phyloP scores from a whole-genome alignment of 2,113 vertebrate species.

The Dendrocopos noguchii region DNA sequence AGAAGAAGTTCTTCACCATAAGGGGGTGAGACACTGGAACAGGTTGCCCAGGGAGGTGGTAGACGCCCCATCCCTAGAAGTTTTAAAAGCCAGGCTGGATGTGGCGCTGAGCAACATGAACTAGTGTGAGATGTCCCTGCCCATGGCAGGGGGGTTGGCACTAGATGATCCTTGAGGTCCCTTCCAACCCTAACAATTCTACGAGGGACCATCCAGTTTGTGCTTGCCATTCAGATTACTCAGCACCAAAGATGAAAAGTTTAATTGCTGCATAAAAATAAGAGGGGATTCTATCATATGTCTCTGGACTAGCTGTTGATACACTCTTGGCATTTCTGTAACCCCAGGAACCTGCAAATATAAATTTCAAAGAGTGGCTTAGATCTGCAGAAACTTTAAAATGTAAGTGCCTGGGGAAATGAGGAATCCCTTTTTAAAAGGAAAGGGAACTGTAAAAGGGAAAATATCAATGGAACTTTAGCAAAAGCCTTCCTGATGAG shows the following conservation, averaged over 20 bases:
- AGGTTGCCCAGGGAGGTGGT: too few species aligned
- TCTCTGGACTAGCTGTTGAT: slow-evolving; percentile 13
- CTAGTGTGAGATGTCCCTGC: too few species aligned
- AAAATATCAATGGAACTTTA: slow-evolving; percentile 23
- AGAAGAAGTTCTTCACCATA: too few species aligned
- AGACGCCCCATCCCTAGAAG: too few species aligned
- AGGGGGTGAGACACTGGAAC: too few species aligned
- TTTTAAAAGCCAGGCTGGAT: too few species aligned
- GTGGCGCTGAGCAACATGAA: too few species aligned
- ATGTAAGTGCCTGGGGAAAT: not conserved
- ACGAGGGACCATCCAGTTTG: not conserved
- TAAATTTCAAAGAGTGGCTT: slow-evolving; percentile 14
- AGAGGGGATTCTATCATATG: not conserved
- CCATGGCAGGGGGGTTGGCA: too few species aligned
- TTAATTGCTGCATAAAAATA: slow-evolving; percentile 35
- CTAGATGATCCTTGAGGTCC: too few species aligned
- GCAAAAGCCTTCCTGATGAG: slow-evolving; percentile 2
- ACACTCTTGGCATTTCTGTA: slow-evolving; percentile 2
- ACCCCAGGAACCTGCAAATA: slow-evolving; percentile 2
- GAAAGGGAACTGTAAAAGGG: not conserved
- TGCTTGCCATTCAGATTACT: not conserved
- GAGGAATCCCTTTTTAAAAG: slow-evolving; percentile 41
- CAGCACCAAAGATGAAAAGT: not conserved
- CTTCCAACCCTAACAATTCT: too few species aligned
- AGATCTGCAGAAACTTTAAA: not conserved